Evolutionary conservation across 2,113 vertebrate species (phyloP).

Genomic region (Megalops atlanticus): DNA sequence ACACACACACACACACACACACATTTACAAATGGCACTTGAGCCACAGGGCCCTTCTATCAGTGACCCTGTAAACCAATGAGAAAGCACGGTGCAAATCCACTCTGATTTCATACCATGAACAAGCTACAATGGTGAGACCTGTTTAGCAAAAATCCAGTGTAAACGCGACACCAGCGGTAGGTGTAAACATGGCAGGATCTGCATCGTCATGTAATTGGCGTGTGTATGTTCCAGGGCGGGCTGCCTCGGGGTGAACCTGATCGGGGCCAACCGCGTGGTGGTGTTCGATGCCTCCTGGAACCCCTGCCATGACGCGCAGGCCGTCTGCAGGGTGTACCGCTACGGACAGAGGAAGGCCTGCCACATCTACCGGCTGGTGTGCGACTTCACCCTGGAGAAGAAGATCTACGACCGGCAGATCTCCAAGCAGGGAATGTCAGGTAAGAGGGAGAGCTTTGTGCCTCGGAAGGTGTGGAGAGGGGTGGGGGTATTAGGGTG

Average conservation of each 20-base stretch:
- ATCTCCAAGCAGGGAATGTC: slow-evolving; percentile 99
- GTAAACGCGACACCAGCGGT: neutral
- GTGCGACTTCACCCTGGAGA: slow-evolving; percentile 95
- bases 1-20: neutral
- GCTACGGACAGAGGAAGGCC: slow-evolving; percentile 93
- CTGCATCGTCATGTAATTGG: neutral
- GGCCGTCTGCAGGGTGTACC: slow-evolving; percentile 94
- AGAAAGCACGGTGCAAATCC: too few species aligned
- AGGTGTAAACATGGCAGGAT: neutral
- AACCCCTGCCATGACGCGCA: slow-evolving; percentile 98
- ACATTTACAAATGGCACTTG: neutral
- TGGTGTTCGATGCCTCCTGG: slow-evolving; percentile 98
- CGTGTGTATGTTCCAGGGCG: slow-evolving; percentile 71
- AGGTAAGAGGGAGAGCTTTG: slow-evolving; percentile 66
- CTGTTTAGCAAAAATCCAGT: neutral
- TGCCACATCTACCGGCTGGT: slow-evolving; percentile 96
- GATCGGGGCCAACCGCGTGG: slow-evolving; percentile 94
- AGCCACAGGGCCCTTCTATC: too few species aligned
- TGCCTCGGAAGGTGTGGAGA: neutral
- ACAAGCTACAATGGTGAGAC: too few species aligned
- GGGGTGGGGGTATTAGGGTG: neutral
- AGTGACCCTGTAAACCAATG: too few species aligned
- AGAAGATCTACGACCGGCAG: slow-evolving; percentile 98
- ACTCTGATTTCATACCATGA: too few species aligned
- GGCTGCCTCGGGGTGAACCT: slow-evolving; percentile 96